phyloP scores from a whole-genome alignment of 1,140 invertebrate species.

The Hypothenemus hampei region DNA sequence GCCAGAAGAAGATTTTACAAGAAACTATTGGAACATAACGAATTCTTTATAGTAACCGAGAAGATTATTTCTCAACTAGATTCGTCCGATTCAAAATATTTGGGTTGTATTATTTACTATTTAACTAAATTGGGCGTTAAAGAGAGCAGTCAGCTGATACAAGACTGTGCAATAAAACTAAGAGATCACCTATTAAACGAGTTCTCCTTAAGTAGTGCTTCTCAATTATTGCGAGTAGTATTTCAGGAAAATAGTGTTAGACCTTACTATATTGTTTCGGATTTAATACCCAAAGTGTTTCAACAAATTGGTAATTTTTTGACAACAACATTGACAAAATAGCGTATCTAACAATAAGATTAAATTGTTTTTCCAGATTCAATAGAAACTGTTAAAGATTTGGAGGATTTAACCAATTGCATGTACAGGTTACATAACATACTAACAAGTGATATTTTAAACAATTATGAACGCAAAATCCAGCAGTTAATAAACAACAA shows the following conservation, averaged over 20 bases:
- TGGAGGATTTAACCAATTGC: conserved; percentile 34
- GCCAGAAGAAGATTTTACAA: conserved; percentile 25
- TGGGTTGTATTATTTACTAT: conserved; percentile 37
- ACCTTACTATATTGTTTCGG: conserved; percentile 28
- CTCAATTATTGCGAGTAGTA: conserved; percentile 30
- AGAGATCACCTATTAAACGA: conserved; percentile 23
- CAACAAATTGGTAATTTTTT: conserved; percentile 33
- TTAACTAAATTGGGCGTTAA: conserved; percentile 37
- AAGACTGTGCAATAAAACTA: conserved; percentile 29
- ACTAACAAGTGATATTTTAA: conserved; percentile 31
- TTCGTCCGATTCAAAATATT: conserved; percentile 28
- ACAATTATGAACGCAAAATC: conserved; percentile 33
- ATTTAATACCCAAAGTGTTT: conserved; percentile 34
- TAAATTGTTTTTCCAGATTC: conserved; percentile 31
- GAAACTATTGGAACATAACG: conserved; percentile 26
- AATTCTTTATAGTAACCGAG: conserved; percentile 31
- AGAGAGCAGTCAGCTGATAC: conserved; percentile 25
- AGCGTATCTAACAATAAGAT: no score
- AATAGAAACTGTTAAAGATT: conserved; percentile 27
- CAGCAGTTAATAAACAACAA: conserved; percentile 27
- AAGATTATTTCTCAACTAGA: conserved; percentile 22
- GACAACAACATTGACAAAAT: neutral
- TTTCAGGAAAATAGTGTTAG: conserved; percentile 32
- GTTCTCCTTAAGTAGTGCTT: conserved; percentile 24
- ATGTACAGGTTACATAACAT: conserved; percentile 33